Percentiles rank a stretch among this genome's conserved stretches.
These are phyloP conservation scores for Lutra lutra DNA, from an alignment of 2,797 vertebrate genomes.

Conservation along the genomic window DNA sequence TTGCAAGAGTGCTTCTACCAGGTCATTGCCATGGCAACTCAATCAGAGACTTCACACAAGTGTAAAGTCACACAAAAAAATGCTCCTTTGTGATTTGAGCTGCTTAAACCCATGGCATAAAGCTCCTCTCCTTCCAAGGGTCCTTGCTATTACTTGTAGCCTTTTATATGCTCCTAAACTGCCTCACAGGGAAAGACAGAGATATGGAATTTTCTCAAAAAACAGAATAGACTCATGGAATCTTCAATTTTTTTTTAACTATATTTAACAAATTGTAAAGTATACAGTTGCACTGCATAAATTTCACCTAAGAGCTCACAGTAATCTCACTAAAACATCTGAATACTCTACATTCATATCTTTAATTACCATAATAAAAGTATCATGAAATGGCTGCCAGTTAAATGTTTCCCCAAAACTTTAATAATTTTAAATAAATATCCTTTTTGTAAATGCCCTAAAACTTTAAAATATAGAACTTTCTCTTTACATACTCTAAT, in stretches of 20 bases:
- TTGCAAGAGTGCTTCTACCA: neutral
- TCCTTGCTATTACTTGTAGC: neutral
- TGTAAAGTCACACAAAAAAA: neutral
- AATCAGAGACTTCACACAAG: slow-evolving; percentile 16
- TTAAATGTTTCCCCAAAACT: neutral
- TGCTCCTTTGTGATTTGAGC: neutral
- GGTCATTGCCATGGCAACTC: neutral
- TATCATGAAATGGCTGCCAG: neutral
- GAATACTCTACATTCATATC: neutral
- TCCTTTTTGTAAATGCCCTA: neutral
- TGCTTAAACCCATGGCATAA: neutral
- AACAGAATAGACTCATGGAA: neutral
- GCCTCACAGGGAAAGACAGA: neutral
- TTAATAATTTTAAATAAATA: slow-evolving; percentile 24
- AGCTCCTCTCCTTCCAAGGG: neutral
- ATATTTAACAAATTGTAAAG: neutral
- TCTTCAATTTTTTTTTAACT: neutral
- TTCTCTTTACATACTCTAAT: neutral
- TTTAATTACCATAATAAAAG: neutral
- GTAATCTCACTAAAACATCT: neutral
- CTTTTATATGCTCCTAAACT: neutral
- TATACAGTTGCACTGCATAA: neutral
- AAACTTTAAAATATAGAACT: neutral
- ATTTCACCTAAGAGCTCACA: neutral
- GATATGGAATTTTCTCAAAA: neutral